Percentiles rank a stretch among this genome's conserved stretches.
phyloP scores from a whole-genome alignment of 2,888 invertebrate species.

The Ferrisia virgata region DNA sequence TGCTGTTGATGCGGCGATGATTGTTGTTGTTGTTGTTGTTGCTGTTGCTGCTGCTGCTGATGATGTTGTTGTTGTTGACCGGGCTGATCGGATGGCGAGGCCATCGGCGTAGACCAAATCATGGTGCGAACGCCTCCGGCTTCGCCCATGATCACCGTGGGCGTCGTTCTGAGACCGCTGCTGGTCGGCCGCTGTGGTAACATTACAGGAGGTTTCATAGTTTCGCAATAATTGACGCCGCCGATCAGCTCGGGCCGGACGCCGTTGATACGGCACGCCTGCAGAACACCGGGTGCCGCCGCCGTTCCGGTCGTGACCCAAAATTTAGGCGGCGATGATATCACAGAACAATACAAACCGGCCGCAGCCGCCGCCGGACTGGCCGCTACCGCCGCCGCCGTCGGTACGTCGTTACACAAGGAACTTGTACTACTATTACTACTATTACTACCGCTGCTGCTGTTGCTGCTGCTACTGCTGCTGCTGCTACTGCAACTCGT shows the following conservation, averaged over 20 bases:
- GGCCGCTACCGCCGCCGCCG: conserved; percentile 51
- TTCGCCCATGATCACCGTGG: conserved; percentile 90
- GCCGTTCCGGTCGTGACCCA: conserved; percentile 47
- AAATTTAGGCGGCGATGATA: conserved; percentile 48
- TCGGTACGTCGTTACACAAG: conserved; percentile 53
- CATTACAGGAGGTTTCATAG: conserved; percentile 50
- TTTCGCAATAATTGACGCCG: conserved; percentile 54
- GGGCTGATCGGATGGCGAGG: conserved; percentile 56
- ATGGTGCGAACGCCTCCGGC: conserved; percentile 78
- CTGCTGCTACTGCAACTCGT: conserved; percentile 18
- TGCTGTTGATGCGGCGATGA: too few species aligned
- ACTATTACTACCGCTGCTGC: conserved; percentile 36
- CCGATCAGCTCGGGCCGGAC: conserved; percentile 80
- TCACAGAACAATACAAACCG: conserved; percentile 43
- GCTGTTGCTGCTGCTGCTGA: conserved; percentile 65
- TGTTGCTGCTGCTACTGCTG: conserved; percentile 15
- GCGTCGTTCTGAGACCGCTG: conserved; percentile 57
- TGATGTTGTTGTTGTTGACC: conserved; percentile 62
- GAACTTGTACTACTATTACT: conserved; percentile 45
- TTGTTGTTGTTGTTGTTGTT: conserved; percentile 64
- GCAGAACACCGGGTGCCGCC: conserved; percentile 52
- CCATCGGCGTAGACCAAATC: conserved; percentile 65
- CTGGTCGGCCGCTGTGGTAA: conserved; percentile 48
- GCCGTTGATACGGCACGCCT: conserved; percentile 64
- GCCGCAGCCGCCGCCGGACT: conserved; percentile 51